Evolutionary conservation across 2,888 invertebrate genomes (phyloP).

Genomic region (Serripes groenlandicus): DNA sequence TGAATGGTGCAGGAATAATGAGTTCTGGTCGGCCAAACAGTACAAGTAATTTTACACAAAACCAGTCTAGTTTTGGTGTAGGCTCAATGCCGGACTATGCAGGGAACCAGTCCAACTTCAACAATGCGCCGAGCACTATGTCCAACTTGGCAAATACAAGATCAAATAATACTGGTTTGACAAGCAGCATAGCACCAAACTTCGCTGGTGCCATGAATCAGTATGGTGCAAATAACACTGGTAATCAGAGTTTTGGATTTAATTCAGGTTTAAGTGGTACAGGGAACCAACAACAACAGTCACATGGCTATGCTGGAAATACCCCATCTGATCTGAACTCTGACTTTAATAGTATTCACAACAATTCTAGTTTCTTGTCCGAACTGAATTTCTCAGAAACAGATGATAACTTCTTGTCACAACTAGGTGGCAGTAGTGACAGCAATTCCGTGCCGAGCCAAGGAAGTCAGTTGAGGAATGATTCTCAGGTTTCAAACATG

Average conservation of each 20-base stretch:
- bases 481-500: neutral
- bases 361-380: constrained; percentile 64
- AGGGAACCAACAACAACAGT: neutral
- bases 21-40: neutral
- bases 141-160: no score
- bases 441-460: neutral
- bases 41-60: neutral
- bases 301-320: constrained; percentile 1
- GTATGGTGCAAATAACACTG: constrained; percentile 6
- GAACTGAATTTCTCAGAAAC: constrained; percentile 59
- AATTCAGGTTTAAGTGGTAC: neutral
- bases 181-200: neutral
- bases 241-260: neutral
- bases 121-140: constrained; percentile 2
- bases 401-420: constrained; percentile 62
- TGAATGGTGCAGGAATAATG: neutral
- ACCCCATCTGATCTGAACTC: constrained; percentile 9
- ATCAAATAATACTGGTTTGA: no score
- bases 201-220: constrained; percentile 4
- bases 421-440: constrained; percentile 35
- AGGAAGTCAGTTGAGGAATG: neutral
- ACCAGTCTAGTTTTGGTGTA: constrained; percentile 7
- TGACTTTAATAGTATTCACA: constrained; percentile 49
- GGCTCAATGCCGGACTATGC: neutral
- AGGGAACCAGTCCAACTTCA: constrained; percentile 17